These are phyloP conservation scores for Montipora foliosa DNA, from an alignment of 64 coral and sea anemone genomes.

Conservation along the genomic window DNA sequence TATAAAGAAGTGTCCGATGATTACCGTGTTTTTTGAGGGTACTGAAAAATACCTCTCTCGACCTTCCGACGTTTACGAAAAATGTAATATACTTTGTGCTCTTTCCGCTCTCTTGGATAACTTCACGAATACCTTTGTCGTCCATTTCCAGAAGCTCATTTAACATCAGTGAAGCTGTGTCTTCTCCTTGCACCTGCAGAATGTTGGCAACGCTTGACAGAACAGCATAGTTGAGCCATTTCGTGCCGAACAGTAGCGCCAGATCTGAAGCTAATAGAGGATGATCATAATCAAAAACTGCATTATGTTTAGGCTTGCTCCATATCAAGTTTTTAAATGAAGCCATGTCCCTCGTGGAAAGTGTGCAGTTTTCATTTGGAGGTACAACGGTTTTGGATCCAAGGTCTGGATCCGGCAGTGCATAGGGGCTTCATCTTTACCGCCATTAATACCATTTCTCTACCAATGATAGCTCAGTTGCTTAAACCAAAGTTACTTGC, in stretches of 20 bases:
- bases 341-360: constrained; percentile 1
- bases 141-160: constrained; percentile 62
- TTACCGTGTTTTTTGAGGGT: constrained; percentile 25
- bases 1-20: constrained; percentile 72
- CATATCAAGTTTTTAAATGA: constrained; percentile 29
- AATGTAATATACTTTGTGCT: neutral
- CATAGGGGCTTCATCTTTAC: neutral
- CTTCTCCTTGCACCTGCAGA: neutral
- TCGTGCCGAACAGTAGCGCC: constrained; percentile 15
- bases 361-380: constrained; percentile 60
- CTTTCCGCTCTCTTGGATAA: constrained; percentile 7
- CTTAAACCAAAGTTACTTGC: too few species aligned
- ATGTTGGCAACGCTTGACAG: constrained; percentile 7
- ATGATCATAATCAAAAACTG: constrained; percentile 38
- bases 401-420: neutral
- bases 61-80: constrained; percentile 21
- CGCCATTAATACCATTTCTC: neutral
- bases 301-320: neutral
- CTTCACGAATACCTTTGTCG: neutral
- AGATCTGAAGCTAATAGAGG: constrained; percentile 60
- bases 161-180: constrained; percentile 46
- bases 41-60: constrained; percentile 21
- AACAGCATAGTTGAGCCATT: constrained; percentile 46
- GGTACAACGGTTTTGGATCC: neutral
- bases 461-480: neutral